Evolutionary conservation across 2,113 vertebrate genomes (phyloP).

Genomic region (Parus major): DNA sequence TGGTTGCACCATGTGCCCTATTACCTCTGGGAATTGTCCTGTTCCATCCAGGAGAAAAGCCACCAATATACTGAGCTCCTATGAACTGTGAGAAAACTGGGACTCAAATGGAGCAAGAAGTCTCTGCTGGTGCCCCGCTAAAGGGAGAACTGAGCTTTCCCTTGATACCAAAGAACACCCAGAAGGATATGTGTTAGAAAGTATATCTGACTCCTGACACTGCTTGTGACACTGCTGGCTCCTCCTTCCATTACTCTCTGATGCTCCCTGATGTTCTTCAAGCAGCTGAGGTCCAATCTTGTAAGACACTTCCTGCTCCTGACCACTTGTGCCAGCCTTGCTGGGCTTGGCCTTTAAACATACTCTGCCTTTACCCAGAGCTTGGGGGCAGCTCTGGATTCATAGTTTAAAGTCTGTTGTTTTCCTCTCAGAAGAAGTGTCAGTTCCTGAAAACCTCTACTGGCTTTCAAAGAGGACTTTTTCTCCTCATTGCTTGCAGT

Average conservation of each 20-base stretch:
- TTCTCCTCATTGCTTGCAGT: not conserved
- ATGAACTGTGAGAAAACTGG: not conserved
- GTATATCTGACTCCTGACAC: not conserved
- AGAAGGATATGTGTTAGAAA: not conserved
- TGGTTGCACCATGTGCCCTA: not conserved
- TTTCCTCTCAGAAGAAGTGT: not conserved
- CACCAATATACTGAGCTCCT: not conserved
- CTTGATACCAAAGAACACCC: accelerated
- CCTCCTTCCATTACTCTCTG: not conserved
- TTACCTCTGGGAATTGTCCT: not conserved
- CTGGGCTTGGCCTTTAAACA: not conserved
- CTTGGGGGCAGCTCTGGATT: not conserved
- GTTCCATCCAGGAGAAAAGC: not conserved
- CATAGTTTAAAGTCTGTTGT: not conserved
- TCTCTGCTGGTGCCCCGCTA: not conserved
- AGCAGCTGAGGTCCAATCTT: not conserved
- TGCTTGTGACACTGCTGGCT: not conserved
- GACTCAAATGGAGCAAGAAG: not conserved
- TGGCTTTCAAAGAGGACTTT: not conserved
- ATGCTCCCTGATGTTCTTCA: not conserved
- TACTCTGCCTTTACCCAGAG: not conserved
- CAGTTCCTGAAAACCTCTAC: not conserved
- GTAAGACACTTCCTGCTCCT: not conserved
- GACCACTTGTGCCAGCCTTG: not conserved
- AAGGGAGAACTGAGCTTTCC: not conserved